These are phyloP conservation scores for Ophthalmolycus amberensis DNA, from an alignment of 2,113 vertebrate genomes.

Conservation along the genomic window DNA sequence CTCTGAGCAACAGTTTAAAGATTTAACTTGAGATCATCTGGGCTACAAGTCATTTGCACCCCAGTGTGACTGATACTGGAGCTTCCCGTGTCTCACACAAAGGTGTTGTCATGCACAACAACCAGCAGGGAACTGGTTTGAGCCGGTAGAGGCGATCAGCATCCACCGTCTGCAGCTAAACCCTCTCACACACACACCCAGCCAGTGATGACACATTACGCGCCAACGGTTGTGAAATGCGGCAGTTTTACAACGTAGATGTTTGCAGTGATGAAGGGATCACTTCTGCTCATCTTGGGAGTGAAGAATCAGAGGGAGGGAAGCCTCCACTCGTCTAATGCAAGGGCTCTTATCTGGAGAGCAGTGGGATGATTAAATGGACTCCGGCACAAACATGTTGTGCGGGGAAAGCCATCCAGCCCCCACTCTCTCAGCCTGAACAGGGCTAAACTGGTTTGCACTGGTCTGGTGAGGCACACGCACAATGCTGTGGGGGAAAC, in stretches of 20 bases:
- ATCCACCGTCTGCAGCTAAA: conserved; percentile 47
- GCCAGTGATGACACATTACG: conserved; percentile 5
- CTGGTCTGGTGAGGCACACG: conserved; percentile 67
- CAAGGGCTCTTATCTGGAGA: conserved; percentile 70
- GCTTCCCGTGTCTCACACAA: conserved; percentile 47
- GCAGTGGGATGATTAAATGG: conserved; percentile 56
- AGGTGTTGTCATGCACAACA: conserved; percentile 65
- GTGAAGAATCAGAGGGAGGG: conserved; percentile 25
- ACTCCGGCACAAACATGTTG: conserved; percentile 62
- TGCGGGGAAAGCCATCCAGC: conserved; percentile 17
- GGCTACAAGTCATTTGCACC: not conserved
- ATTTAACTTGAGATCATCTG: not conserved
- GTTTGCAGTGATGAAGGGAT: conserved; percentile 8
- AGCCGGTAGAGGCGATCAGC: conserved; percentile 72
- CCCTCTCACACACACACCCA: conserved; percentile 16
- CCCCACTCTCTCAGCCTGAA: conserved; percentile 8
- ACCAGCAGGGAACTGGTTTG: conserved; percentile 75
- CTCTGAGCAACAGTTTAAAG: not conserved
- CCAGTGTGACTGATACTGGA: conserved; percentile 15
- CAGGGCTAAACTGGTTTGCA: conserved; percentile 79
- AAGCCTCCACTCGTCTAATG: conserved; percentile 42
- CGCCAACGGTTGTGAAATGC: too few relatives aligned
- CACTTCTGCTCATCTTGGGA: not conserved
- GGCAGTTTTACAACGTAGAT: not conserved
- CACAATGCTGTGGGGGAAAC: conserved; percentile 44